Base-by-base conservation (phyloP, 2,113 vertebrate genomes). In the Nyctereutes procyonoides region DNA sequence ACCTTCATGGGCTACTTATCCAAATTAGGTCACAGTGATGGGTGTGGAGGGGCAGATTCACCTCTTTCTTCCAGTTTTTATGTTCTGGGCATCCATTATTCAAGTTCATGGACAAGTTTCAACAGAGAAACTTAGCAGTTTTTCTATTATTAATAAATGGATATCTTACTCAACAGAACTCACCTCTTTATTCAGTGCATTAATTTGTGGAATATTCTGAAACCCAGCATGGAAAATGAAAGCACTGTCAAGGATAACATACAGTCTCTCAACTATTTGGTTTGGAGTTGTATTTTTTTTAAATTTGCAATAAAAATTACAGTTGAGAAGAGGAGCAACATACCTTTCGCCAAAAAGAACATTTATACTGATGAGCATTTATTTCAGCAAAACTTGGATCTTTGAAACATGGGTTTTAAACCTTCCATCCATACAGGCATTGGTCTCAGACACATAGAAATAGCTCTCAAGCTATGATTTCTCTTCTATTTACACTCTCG, bases 351-450 rank as follows among this genome's bases (percentile, higher is more conserved):
- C 38, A 30, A n/a, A 90, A 86, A 90, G 22, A 88, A 77, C 8
- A n/a, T 81, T 76, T 89, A 62, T 4, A 17, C 8, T 26, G 9
- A 58, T 85, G 32, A 88, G 20, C 71, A 81, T 95, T 92, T 95
- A 90, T 93, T 87, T 58, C 5, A 77, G 2, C 5, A n/a, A 93
- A 94, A 77, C 32, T 10, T 69, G 19, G 16, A 48, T 82, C 26
- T 92, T 84, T 82, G 71, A 96, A 73, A 88, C 28, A 30, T 58
- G 43, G 32, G 12, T n/a, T 96, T 69, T 96, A 56, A 81, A 84
- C 35, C 93, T 95, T 26, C 53, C 56, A 30, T n/a, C 79, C 62
- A 71, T 71, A 32, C 3, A 20, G 32, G 43, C 35, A 28, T 58
- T n/a, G 92, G 63, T 93, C 32, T 80, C 69, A 93, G 67, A 83